phyloP scores from a whole-genome alignment of 2,113 vertebrate species.

The Morone chrysops region DNA sequence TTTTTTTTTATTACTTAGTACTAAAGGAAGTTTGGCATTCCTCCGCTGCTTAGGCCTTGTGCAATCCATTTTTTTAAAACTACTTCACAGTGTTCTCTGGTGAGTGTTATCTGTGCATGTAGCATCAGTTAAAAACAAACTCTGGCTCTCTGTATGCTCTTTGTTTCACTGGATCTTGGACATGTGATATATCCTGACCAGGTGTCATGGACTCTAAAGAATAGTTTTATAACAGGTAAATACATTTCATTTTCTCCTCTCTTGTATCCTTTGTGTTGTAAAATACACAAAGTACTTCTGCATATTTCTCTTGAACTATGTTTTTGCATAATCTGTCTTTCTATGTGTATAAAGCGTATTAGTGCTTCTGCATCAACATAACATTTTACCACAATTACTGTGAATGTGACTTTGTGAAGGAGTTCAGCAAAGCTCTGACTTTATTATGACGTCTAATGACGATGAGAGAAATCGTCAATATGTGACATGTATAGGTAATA shows the following conservation, averaged over 20 bases:
- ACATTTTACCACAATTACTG: neutral
- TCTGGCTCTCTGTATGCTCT: neutral
- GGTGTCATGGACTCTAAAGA: constrained; percentile 21
- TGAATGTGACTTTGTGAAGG: neutral
- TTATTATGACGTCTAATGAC: neutral
- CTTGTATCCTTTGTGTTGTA: neutral
- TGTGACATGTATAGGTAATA: neutral
- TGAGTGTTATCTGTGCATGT: neutral
- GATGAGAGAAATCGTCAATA: neutral
- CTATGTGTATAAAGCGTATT: neutral
- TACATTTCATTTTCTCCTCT: neutral
- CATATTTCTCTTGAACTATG: neutral
- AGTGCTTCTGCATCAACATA: neutral
- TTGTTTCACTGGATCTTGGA: constrained; percentile 1
- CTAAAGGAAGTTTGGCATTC: neutral
- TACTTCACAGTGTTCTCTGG: no score
- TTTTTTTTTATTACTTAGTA: no score
- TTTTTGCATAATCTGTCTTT: neutral
- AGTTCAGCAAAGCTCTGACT: neutral
- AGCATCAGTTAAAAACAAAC: neutral
- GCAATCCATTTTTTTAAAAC: neutral
- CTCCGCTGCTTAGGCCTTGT: neutral
- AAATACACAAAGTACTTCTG: neutral
- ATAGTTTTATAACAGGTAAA: constrained; percentile 49
- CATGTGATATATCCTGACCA: neutral